Percentiles rank a stretch among this genome's conserved stretches.
These are phyloP conservation scores for Electrona antarctica DNA, from an alignment of 2,113 vertebrate genomes.

Conservation along the genomic window DNA sequence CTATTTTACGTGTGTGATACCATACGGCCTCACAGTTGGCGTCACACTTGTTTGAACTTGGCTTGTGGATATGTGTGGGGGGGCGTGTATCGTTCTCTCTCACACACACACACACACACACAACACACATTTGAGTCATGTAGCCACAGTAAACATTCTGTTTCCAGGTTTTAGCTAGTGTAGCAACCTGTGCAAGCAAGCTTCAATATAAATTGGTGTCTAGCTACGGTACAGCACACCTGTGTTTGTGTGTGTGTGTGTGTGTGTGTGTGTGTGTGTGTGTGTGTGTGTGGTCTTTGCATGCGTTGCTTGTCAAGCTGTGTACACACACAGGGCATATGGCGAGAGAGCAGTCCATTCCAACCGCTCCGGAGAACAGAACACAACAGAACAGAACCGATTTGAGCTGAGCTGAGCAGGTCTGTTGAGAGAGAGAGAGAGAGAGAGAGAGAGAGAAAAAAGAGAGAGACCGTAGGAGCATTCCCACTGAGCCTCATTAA, in stretches of 20 bases:
- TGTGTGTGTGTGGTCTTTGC: slow-evolving; percentile 1
- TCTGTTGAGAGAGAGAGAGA: slow-evolving; percentile 47
- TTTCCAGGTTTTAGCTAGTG: no score
- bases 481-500: slow-evolving; percentile 75
- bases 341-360: slow-evolving; percentile 46
- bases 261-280: not conserved
- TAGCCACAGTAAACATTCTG: no score
- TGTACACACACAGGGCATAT: slow-evolving; percentile 44
- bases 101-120: no score
- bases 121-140: no score
- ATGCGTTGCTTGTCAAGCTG: no score
- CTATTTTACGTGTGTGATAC: no score
- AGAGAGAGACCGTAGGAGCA: slow-evolving; percentile 24
- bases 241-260: not conserved
- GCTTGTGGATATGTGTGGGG: not conserved
- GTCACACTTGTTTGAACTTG: not conserved
- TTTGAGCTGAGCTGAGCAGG: slow-evolving; percentile 24
- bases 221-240: not conserved
- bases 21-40: no score
- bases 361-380: slow-evolving; percentile 45
- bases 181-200: no score
- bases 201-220: not conserved
- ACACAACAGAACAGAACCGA: slow-evolving; percentile 33
- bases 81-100: not conserved
- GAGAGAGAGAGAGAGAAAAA: slow-evolving; percentile 37